Evolutionary conservation across 2,113 vertebrate species (phyloP).

Genomic region (Aegypius monachus): DNA sequence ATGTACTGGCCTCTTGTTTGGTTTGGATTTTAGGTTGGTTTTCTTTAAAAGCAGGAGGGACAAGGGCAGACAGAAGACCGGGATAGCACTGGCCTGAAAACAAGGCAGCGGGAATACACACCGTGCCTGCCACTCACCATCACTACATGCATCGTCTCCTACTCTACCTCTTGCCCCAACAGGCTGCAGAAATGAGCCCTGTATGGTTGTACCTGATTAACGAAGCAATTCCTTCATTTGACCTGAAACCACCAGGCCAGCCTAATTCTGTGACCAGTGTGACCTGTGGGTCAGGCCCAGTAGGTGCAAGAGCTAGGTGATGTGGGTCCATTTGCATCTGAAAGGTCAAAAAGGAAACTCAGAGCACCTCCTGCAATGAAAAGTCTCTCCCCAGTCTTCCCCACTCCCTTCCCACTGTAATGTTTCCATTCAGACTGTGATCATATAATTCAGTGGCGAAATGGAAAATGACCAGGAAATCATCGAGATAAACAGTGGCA

Average conservation of each 20-base stretch:
- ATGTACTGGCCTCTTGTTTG: neutral
- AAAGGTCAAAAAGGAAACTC: neutral
- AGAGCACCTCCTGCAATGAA: neutral
- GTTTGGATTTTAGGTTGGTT: neutral
- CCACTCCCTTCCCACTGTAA: neutral
- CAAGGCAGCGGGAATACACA: neutral
- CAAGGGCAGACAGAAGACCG: neutral
- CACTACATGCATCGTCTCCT: neutral
- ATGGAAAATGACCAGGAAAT: neutral
- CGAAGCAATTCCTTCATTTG: neutral
- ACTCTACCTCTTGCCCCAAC: neutral
- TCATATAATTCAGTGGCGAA: neutral
- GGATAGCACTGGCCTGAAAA: neutral
- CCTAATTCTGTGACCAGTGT: neutral
- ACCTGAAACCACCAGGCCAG: neutral
- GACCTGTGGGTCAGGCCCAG: neutral
- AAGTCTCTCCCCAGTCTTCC: neutral
- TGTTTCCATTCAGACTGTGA: neutral
- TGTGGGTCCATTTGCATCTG: neutral
- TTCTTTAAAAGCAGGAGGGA: neutral
- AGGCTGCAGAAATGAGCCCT: neutral
- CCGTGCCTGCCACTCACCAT: neutral
- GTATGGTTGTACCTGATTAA: neutral
- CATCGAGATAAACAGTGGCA: neutral
- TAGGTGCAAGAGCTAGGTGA: neutral